These are phyloP conservation scores for Drosophila tristis DNA, from an alignment of 1,140 invertebrate species.

Conservation along the genomic window DNA sequence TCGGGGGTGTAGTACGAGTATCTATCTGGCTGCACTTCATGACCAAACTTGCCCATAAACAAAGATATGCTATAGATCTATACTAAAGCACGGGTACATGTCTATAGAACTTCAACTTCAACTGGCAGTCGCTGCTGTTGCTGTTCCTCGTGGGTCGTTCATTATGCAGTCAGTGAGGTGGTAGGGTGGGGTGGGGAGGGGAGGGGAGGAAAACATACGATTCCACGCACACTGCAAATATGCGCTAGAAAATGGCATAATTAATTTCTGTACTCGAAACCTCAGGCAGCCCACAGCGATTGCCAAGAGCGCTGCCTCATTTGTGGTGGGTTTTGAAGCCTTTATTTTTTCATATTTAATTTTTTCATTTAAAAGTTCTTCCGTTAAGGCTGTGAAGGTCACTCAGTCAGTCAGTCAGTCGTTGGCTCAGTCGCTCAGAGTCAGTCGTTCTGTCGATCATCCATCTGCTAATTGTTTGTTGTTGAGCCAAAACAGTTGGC, in stretches of 20 bases:
- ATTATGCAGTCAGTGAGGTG: neutral
- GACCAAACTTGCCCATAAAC: neutral
- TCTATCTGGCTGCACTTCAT: neutral
- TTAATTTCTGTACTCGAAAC: slow-evolving; percentile 56
- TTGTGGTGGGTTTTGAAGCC: slow-evolving; percentile 22
- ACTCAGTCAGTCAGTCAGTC: neutral
- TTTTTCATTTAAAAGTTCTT: slow-evolving; percentile 53
- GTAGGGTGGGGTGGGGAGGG: no score
- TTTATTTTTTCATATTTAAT: neutral
- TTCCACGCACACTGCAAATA: neutral
- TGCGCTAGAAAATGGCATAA: slow-evolving; percentile 54
- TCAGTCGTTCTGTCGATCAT: neutral
- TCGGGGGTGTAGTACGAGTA: slow-evolving; percentile 34
- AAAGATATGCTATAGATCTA: slow-evolving; percentile 8
- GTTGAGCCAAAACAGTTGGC: slow-evolving; percentile 12
- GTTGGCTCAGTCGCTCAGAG: no score
- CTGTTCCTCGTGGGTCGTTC: neutral
- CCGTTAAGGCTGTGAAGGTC: slow-evolving; percentile 52
- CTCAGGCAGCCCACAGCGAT: slow-evolving; percentile 1
- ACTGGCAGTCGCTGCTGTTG: no score
- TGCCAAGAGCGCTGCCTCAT: slow-evolving; percentile 10
- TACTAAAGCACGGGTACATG: neutral
- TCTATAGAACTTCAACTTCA: slow-evolving; percentile 1
- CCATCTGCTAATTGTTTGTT: slow-evolving; percentile 65
- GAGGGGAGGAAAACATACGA: no score